Conservation (phyloP, 2,113 vertebrate species). For the Naja naja region DNA sequence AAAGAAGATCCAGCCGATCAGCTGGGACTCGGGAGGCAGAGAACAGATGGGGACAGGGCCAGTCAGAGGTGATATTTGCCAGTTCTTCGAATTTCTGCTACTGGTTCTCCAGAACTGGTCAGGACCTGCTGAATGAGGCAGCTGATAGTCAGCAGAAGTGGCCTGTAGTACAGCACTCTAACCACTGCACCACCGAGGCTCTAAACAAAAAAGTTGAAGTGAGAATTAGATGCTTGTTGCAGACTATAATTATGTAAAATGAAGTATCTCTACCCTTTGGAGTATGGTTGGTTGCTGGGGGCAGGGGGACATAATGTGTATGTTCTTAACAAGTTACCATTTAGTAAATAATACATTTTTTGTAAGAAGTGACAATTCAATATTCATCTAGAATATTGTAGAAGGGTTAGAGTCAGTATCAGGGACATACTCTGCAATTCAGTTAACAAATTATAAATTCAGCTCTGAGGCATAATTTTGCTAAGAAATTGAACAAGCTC, state of each 20-base stretch:
- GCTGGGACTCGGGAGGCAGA: too few relatives aligned
- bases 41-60: too few relatives aligned
- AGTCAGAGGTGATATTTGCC: too few relatives aligned
- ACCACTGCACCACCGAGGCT: too few relatives aligned
- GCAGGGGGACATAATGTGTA: background rate
- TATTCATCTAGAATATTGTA: constrained; percentile 3
- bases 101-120: too few relatives aligned
- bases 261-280: background rate
- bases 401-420: background rate
- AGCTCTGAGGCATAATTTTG: background rate
- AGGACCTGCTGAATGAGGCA: too few relatives aligned
- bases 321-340: background rate
- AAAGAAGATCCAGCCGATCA: too few relatives aligned
- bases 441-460: constrained; percentile 5
- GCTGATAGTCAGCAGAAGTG: too few relatives aligned
- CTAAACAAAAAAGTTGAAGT: background rate
- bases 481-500: background rate
- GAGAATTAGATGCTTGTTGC: background rate
- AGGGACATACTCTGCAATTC: background rate
- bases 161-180: too few relatives aligned
- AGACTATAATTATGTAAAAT: background rate
- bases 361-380: constrained; percentile 8
- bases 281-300: background rate
- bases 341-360: background rate
- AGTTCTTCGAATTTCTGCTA: too few relatives aligned